Evolutionary conservation across 30 jellyfish, hydroid and myxozoan genomes (phyloP).

Genomic region (Cassiopea xamachana): DNA sequence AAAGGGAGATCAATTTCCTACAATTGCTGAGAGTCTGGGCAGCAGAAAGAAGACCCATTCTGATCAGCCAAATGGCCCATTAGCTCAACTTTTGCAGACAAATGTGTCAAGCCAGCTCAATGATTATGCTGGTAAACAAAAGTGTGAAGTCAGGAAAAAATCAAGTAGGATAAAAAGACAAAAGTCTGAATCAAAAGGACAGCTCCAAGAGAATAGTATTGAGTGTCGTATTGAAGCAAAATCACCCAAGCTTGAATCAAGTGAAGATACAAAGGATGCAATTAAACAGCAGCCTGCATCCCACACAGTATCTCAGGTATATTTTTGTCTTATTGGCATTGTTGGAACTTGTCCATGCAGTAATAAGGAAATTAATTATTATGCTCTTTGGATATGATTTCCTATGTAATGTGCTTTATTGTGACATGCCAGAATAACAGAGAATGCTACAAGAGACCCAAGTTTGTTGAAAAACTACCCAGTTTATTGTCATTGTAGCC

Average conservation of each 20-base stretch:
- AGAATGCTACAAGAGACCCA: too few relatives aligned
- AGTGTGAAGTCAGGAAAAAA: neutral
- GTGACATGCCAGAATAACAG: too few relatives aligned
- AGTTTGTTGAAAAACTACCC: too few relatives aligned
- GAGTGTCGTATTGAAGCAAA: neutral
- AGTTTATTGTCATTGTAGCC: too few relatives aligned
- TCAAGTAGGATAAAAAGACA: constrained; percentile 22
- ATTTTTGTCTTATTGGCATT: neutral
- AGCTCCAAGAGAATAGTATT: neutral
- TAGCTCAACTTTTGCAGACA: constrained; percentile 14
- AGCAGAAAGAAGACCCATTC: neutral
- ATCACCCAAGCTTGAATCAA: neutral
- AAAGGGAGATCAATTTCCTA: neutral
- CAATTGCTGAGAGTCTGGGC: neutral
- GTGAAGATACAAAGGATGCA: neutral
- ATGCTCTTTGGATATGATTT: too few relatives aligned
- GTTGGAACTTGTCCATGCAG: neutral
- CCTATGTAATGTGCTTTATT: too few relatives aligned
- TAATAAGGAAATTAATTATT: too few relatives aligned
- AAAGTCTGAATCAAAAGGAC: neutral
- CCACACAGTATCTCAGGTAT: constrained; percentile 29
- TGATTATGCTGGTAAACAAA: neutral
- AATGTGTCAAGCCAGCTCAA: neutral
- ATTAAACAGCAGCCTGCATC: neutral
- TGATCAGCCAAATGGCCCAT: constrained; percentile 14